A percentile compares a stretch with the other conserved stretches of the same genome.
Evolutionary conservation across 2,113 vertebrate species (phyloP).

Genomic region (Peromyscus californicus): DNA sequence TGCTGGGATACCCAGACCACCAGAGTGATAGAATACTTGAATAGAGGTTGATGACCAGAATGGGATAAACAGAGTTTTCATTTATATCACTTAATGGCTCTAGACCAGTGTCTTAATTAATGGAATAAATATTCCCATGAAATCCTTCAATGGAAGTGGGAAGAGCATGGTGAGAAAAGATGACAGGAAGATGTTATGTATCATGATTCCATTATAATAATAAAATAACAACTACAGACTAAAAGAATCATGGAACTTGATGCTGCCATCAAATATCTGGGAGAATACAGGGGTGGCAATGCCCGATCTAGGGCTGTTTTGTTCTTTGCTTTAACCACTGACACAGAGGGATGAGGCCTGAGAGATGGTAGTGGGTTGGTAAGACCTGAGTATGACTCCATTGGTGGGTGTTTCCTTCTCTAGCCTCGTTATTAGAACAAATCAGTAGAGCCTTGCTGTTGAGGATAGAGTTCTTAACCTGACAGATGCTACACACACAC

Average conservation of each 20-base stretch:
- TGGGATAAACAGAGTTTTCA: neutral
- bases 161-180: neutral
- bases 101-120: neutral
- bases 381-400: conserved; percentile 48
- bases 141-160: neutral
- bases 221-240: conserved; percentile 25
- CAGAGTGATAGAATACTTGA: neutral
- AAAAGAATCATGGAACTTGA: neutral
- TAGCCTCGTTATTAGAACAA: conserved; percentile 67
- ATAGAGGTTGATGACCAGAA: neutral
- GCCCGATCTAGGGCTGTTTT: neutral
- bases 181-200: neutral
- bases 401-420: conserved; percentile 40
- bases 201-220: conserved; percentile 34
- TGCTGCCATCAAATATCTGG: neutral
- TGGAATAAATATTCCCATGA: neutral
- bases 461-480: conserved; percentile 67
- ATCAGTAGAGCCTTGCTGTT: conserved; percentile 59
- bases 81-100: neutral
- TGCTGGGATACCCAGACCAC: neutral
- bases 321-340: conserved; percentile 29
- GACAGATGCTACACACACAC: conserved; percentile 26
- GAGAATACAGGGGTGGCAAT: neutral
- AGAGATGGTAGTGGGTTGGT: conserved; percentile 46
- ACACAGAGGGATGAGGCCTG: conserved; percentile 14